Evolutionary conservation across 2,113 vertebrate genomes (phyloP).

Genomic region (Pterocles orientalis): DNA sequence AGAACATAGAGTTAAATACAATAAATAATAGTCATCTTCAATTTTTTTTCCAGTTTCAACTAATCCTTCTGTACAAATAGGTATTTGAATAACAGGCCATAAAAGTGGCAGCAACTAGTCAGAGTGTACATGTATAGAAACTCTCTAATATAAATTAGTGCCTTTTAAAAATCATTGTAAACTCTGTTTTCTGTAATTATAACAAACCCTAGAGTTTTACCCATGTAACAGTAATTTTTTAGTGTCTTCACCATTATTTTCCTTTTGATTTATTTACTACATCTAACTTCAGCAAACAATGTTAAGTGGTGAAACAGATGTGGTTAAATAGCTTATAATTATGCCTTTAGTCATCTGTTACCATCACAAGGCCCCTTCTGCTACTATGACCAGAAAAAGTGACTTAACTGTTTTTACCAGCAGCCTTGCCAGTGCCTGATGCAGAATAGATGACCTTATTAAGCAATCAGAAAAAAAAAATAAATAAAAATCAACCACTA

Average conservation of each 20-base stretch:
- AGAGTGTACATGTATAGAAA: slow-evolving; percentile 69
- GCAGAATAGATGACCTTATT: slow-evolving; percentile 82
- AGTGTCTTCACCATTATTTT: slow-evolving; percentile 78
- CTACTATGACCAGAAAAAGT: slow-evolving; percentile 80
- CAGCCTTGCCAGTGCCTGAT: slow-evolving; percentile 77
- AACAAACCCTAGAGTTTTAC: slow-evolving; percentile 77
- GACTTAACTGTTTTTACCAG: slow-evolving; percentile 82
- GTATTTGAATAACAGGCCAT: slow-evolving; percentile 63
- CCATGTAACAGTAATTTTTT: slow-evolving; percentile 75
- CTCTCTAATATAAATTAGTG: slow-evolving; percentile 77
- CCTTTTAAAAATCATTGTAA: slow-evolving; percentile 74
- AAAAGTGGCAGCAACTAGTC: slow-evolving; percentile 52
- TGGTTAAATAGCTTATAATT: slow-evolving; percentile 82
- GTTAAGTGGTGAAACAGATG: slow-evolving; percentile 84
- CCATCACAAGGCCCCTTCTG: slow-evolving; percentile 77
- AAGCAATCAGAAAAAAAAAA: slow-evolving; percentile 83
- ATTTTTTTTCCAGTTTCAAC: background rate
- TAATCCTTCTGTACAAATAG: slow-evolving; percentile 36
- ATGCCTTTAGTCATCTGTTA: slow-evolving; percentile 82
- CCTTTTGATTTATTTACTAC: slow-evolving; percentile 81
- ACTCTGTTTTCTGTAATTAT: slow-evolving; percentile 83
- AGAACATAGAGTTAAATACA: slow-evolving; percentile 10
- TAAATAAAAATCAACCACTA: slow-evolving; percentile 74
- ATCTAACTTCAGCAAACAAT: slow-evolving; percentile 83
- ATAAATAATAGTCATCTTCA: background rate